Evolutionary conservation across 2,113 vertebrate genomes (phyloP).

Genomic region (Mesembrinibis cayennensis): DNA sequence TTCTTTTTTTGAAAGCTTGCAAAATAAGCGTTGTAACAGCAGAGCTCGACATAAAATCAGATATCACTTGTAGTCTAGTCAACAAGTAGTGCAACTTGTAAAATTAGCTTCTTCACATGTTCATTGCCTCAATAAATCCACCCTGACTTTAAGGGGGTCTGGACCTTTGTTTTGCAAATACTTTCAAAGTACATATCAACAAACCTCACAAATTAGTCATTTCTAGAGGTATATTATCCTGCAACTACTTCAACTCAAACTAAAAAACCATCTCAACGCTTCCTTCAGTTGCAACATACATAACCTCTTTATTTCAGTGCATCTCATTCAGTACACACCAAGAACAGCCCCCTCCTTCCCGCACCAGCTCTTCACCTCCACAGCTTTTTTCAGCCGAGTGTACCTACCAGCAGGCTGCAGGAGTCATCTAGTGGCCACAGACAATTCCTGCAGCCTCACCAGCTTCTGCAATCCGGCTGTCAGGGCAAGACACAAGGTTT

Average conservation of each 20-base stretch:
- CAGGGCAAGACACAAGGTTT: not conserved
- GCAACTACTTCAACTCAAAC: not conserved
- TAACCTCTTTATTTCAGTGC: not conserved
- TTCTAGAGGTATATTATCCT: not conserved
- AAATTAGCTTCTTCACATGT: not conserved
- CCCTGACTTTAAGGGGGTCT: not conserved
- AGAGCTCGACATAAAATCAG: not conserved
- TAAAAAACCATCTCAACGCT: not conserved
- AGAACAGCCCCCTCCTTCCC: not conserved
- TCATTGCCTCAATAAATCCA: not conserved
- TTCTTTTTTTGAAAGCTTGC: not conserved
- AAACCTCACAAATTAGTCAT: not conserved
- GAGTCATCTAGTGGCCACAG: slow-evolving; percentile 63
- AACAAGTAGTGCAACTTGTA: not conserved
- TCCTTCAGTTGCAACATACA: not conserved
- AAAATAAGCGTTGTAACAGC: not conserved
- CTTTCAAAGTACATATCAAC: not conserved
- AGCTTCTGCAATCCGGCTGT: not conserved
- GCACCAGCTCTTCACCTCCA: not conserved
- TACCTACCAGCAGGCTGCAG: not conserved
- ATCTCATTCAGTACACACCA: fast-evolving
- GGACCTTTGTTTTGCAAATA: not conserved
- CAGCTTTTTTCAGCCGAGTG: not conserved
- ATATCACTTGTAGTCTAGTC: not conserved
- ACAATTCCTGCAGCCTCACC: not conserved